Percentiles rank a stretch among this genome's conserved stretches.
Evolutionary conservation across 2,113 vertebrate genomes (phyloP).

Genomic region (Python bivittatus): DNA sequence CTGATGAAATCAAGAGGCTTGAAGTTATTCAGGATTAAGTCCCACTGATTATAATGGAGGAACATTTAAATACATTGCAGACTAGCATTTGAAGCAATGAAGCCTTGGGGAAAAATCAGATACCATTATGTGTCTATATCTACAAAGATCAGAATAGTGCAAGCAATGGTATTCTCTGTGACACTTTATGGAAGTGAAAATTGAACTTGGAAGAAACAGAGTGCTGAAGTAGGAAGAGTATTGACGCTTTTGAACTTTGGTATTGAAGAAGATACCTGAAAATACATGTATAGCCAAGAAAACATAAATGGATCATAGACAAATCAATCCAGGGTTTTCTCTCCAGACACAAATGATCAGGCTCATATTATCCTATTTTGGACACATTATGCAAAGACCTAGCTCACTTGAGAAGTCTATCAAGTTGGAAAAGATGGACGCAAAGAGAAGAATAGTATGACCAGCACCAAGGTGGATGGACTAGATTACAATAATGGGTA

Average conservation of each 20-base stretch:
- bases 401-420: not conserved
- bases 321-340: not conserved
- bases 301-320: not conserved
- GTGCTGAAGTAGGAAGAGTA: not conserved
- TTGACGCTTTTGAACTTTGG: not conserved
- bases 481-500: too few relatives aligned
- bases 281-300: not conserved
- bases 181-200: not conserved
- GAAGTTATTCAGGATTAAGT: not conserved
- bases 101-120: not conserved
- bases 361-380: not conserved
- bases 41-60: not conserved
- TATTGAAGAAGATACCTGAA: not conserved
- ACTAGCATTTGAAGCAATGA: not conserved
- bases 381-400: not conserved
- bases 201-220: not conserved
- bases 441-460: too few relatives aligned
- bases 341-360: not conserved
- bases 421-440: too few relatives aligned
- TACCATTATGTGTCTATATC: not conserved
- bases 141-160: not conserved
- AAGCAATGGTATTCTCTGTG: not conserved
- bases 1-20: not conserved
- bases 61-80: not conserved
- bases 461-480: too few relatives aligned